Evolutionary conservation across 2,888 invertebrate genomes (phyloP), one percentile per base, ranked within the genome.

Genomic region (Sinohyriopsis cumingii): DNA sequence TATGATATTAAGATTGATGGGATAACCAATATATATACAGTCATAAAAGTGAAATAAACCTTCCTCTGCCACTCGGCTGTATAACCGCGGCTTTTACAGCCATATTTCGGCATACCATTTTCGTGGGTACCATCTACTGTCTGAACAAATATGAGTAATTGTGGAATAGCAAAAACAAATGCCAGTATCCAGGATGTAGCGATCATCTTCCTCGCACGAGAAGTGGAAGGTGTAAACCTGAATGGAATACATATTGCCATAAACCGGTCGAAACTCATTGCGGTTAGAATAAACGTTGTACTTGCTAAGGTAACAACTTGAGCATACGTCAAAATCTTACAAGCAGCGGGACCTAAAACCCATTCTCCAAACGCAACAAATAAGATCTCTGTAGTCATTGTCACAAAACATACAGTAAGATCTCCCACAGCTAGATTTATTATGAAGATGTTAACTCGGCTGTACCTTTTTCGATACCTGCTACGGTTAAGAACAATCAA

Each of bases 391-490:
- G 90, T 89, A n/a, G 90, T 88, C 90, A 91, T 91, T 12, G 90
- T 90, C 63, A 89, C 86, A 62, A 83, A 82, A 75, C 90, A 90
- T 19, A 91, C 90, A 5, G 89, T 86, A 33, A 91, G 80, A 77
- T 91, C 91, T 0, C 90, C 91, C 15, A 90, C 80, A 5, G 91
- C 91, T 64, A 91, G 81, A 76, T 91, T 89, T 45, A 91, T 84
- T 69, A 91, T 91, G 81, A 90, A 91, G 61, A 91, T 88, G 76
- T 91, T 91, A n/a, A 91, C 90, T 24, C 91, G 82, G 72, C 87
- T 88, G 67, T 88, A 84, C 33, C 89, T 80, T 61, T 87, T 87
- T 63, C 89, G 78, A 68, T 87, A 86, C 65, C 82, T 85, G 66
- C 88, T 89, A 70, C 89, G 88, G 19, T 87, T 85, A 19, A 91